These are phyloP conservation scores for Syngnathus typhle DNA, from an alignment of 2,113 vertebrate genomes.

Conservation along the genomic window DNA sequence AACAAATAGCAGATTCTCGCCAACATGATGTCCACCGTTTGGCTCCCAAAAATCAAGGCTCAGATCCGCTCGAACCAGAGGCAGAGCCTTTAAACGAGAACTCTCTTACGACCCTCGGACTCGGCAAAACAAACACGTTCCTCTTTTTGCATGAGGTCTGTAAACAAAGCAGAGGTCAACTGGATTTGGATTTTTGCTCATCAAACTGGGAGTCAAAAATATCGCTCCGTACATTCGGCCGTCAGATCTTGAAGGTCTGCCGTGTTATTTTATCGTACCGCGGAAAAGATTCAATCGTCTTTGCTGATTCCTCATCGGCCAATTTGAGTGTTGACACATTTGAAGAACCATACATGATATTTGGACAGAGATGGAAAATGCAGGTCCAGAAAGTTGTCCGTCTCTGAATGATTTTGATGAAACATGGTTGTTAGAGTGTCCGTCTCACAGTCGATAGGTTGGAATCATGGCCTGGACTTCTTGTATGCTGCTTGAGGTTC, in stretches of 20 bases:
- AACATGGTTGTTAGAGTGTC: too few species aligned
- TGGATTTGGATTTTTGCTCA: neutral
- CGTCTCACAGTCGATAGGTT: neutral
- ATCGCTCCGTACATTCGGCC: neutral
- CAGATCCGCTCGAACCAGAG: neutral
- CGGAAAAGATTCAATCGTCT: neutral
- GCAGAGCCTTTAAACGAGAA: neutral
- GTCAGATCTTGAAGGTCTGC: neutral
- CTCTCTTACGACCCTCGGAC: slow-evolving; percentile 1
- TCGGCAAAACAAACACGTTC: neutral
- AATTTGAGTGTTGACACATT: neutral
- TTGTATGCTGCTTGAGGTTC: neutral
- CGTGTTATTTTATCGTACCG: neutral
- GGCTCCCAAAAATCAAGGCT: neutral
- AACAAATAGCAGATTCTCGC: slow-evolving; percentile 22
- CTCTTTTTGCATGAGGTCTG: neutral
- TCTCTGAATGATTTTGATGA: too few species aligned
- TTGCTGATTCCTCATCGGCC: neutral
- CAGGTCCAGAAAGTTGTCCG: too few species aligned
- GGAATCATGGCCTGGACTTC: neutral
- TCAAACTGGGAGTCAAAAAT: neutral
- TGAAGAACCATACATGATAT: neutral
- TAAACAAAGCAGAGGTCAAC: slow-evolving; percentile 5
- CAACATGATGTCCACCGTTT: slow-evolving; percentile 31
- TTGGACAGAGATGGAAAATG: too few species aligned